phyloP scores from a whole-genome alignment of 1,140 invertebrate genomes.

The Mercenaria mercenaria region DNA sequence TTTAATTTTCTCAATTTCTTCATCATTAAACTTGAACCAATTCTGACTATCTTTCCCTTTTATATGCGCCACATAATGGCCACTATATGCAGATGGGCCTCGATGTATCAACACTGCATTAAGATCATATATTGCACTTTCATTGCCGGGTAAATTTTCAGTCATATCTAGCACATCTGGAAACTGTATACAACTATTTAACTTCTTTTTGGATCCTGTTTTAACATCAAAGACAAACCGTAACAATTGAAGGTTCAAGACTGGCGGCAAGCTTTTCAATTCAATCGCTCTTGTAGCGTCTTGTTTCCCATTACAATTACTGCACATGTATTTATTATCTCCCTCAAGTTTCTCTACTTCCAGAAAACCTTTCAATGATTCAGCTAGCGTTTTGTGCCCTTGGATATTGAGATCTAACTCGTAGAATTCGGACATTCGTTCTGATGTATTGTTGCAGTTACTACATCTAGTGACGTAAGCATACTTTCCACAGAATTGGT shows the following conservation, averaged over 20 bases:
- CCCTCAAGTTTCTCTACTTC: constrained; percentile 89
- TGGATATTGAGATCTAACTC: constrained; percentile 90
- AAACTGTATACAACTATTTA: constrained; percentile 90
- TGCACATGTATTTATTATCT: constrained; percentile 90
- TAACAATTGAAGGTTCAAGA: constrained; percentile 91
- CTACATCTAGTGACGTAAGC: constrained; percentile 90
- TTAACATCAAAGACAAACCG: constrained; percentile 91
- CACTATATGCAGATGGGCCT: constrained; percentile 90
- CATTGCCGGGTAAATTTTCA: constrained; percentile 6
- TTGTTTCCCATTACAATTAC: constrained; percentile 89
- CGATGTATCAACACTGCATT: constrained; percentile 90
- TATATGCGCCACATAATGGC: constrained; percentile 91
- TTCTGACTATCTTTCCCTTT: constrained; percentile 87
- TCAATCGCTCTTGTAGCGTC: constrained; percentile 89
- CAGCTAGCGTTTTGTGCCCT: constrained; percentile 88
- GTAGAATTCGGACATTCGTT: constrained; percentile 89
- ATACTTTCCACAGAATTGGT: constrained; percentile 90
- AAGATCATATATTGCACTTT: constrained; percentile 87
- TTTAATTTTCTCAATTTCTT: constrained; percentile 89
- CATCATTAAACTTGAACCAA: constrained; percentile 91
- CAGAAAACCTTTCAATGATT: constrained; percentile 90
- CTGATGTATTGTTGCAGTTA: constrained; percentile 89
- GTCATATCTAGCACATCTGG: constrained; percentile 90
- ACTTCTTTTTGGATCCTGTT: constrained; percentile 90
- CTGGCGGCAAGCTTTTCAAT: constrained; percentile 89